These are phyloP conservation scores for Eretmochelys imbricata DNA, from an alignment of 2,113 vertebrate genomes.

Conservation along the genomic window DNA sequence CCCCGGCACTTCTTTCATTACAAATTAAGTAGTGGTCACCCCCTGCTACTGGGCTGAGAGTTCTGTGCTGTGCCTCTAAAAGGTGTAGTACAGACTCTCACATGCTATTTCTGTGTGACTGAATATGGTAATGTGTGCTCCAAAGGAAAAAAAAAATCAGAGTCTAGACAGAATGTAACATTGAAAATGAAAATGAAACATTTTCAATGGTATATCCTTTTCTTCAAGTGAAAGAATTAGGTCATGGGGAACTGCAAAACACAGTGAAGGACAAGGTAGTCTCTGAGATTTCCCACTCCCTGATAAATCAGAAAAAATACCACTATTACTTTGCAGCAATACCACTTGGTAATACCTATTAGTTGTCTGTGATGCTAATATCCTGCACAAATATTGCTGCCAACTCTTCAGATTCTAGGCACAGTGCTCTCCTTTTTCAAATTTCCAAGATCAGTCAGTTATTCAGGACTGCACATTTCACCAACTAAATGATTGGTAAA, in stretches of 20 bases:
- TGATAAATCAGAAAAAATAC: constrained; percentile 38
- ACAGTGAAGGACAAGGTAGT: constrained; percentile 16
- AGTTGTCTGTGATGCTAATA: constrained; percentile 35
- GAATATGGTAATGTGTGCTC: constrained; percentile 56
- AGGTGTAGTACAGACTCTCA: constrained; percentile 43
- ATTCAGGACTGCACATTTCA: constrained; percentile 60
- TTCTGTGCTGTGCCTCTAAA: neutral
- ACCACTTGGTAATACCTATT: constrained; percentile 9
- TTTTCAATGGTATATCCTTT: neutral
- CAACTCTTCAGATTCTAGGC: constrained; percentile 38
- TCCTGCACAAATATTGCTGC: constrained; percentile 1
- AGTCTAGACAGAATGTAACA: constrained; percentile 46
- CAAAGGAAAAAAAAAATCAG: constrained; percentile 29
- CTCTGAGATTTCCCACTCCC: neutral
- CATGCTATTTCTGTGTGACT: constrained; percentile 62
- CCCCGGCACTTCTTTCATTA: neutral
- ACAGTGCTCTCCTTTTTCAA: constrained; percentile 42
- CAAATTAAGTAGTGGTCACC: no score
- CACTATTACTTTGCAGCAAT: neutral
- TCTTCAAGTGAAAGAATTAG: constrained; percentile 17
- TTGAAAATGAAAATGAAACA: neutral
- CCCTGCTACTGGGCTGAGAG: neutral
- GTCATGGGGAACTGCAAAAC: neutral
- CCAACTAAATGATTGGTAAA: constrained; percentile 36
- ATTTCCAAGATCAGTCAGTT: constrained; percentile 44